Conservation (phyloP, 1,140 invertebrate genomes). For the Ganaspis sp. region DNA sequence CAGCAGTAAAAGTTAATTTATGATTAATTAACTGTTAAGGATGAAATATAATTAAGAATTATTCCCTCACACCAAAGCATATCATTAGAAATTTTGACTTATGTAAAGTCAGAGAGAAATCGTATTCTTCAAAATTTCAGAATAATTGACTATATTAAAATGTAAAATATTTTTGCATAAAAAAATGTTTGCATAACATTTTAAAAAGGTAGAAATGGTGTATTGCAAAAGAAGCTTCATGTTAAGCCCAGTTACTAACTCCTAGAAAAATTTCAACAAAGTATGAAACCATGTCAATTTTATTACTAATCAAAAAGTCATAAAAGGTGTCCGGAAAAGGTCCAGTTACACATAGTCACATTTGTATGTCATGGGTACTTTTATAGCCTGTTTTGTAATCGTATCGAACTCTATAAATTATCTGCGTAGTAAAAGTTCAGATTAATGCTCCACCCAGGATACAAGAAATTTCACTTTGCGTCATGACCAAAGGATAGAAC, state of each 20-base stretch:
- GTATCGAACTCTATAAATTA: conserved; percentile 10
- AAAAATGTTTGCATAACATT: too few species aligned
- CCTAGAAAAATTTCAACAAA: conserved; percentile 18
- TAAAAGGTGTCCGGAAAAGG: neutral
- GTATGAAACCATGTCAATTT: conserved; percentile 55
- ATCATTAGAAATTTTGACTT: too few species aligned
- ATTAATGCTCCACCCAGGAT: conserved; percentile 14
- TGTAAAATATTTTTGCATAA: too few species aligned
- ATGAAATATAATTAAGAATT: too few species aligned
- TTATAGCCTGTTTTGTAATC: conserved; percentile 3
- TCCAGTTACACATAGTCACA: neutral
- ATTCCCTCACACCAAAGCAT: too few species aligned
- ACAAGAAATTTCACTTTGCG: conserved; percentile 25
- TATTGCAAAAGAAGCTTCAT: too few species aligned
- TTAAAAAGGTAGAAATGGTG: too few species aligned
- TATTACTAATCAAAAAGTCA: neutral
- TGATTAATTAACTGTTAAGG: neutral
- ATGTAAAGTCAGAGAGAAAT: too few species aligned
- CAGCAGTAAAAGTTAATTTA: neutral
- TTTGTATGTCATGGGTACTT: neutral
- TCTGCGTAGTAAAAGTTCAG: conserved; percentile 12
- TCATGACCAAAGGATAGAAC: conserved; percentile 2
- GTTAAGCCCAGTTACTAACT: too few species aligned
- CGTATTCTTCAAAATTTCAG: too few species aligned
- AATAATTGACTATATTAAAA: too few species aligned